These are phyloP conservation scores for Chloroceryle inda DNA, from an alignment of 2,797 vertebrate species.

Conservation along the genomic window DNA sequence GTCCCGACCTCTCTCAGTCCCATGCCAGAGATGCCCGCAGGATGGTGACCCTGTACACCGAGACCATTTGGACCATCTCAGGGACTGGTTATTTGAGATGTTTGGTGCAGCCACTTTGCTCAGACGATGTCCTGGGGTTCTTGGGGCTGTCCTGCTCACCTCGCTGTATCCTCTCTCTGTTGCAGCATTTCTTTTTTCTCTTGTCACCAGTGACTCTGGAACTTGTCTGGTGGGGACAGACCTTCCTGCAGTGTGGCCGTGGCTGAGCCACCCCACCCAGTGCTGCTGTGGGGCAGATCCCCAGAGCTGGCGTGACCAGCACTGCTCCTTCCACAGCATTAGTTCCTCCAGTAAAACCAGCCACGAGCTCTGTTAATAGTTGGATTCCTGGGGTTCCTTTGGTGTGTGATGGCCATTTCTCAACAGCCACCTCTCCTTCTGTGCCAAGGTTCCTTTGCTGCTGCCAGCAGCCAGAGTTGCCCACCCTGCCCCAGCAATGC, in stretches of 20 bases:
- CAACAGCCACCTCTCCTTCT: not conserved
- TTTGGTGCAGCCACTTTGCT: not conserved
- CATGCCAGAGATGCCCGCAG: fast-evolving
- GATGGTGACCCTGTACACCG: fast-evolving
- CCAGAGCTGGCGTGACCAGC: not conserved
- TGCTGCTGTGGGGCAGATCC: not conserved
- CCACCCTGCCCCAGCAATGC: not conserved
- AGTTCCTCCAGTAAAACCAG: not conserved
- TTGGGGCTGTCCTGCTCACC: not conserved
- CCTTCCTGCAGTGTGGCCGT: fast-evolving
- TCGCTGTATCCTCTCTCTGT: too few relatives aligned
- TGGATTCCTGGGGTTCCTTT: not conserved
- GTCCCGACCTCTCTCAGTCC: not conserved
- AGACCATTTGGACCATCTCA: fast-evolving
- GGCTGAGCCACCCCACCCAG: not conserved
- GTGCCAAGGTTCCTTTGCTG: not conserved
- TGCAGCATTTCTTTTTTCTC: not conserved
- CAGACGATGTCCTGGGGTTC: not conserved
- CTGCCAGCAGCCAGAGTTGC: slow-evolving; percentile 10
- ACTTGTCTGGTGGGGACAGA: not conserved
- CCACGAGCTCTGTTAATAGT: not conserved
- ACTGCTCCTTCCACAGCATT: not conserved
- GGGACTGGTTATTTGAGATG: not conserved
- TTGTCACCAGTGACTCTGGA: not conserved
- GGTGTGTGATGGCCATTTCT: not conserved